A percentile compares a stretch with the other conserved stretches of the same genome.
Conservation (phyloP, 2,113 vertebrate species). For the Apaloderma vittatum region DNA sequence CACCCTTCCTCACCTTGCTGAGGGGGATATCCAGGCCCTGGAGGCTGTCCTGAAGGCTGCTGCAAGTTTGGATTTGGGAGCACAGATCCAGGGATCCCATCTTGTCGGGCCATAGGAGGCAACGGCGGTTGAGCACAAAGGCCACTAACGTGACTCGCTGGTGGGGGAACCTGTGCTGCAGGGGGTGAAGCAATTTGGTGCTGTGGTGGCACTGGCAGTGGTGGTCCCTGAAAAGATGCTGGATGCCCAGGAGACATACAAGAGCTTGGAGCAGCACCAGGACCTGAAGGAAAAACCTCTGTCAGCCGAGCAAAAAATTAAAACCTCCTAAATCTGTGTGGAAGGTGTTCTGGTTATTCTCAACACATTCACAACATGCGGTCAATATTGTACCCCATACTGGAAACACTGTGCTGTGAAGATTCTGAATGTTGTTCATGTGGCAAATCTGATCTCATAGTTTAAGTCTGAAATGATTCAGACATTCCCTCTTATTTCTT, state of each 20-base stretch:
- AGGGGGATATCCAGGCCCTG: constrained; percentile 82
- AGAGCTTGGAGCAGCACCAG: constrained; percentile 62
- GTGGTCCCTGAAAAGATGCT: constrained; percentile 72
- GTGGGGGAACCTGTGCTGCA: constrained; percentile 78
- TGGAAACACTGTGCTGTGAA: background rate
- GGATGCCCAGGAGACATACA: constrained; percentile 62
- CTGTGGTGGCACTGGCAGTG: constrained; percentile 58
- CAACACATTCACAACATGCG: accelerated
- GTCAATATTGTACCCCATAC: background rate
- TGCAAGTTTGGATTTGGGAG: constrained; percentile 78
- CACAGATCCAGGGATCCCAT: constrained; percentile 77
- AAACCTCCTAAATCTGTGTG: background rate
- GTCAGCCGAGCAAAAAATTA: background rate
- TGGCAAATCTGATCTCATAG: background rate
- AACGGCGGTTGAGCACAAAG: constrained; percentile 65
- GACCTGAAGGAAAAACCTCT: constrained; percentile 59
- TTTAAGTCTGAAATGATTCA: background rate
- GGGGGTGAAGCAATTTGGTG: constrained; percentile 70
- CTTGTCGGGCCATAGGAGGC: constrained; percentile 68
- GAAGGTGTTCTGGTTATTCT: background rate
- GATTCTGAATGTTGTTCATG: background rate
- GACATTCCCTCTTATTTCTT: background rate
- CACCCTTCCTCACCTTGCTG: constrained; percentile 83
- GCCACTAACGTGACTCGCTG: constrained; percentile 72
- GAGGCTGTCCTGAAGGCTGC: constrained; percentile 75